phyloP scores from a whole-genome alignment of 2,113 vertebrate genomes.

The Prinia subflava region DNA sequence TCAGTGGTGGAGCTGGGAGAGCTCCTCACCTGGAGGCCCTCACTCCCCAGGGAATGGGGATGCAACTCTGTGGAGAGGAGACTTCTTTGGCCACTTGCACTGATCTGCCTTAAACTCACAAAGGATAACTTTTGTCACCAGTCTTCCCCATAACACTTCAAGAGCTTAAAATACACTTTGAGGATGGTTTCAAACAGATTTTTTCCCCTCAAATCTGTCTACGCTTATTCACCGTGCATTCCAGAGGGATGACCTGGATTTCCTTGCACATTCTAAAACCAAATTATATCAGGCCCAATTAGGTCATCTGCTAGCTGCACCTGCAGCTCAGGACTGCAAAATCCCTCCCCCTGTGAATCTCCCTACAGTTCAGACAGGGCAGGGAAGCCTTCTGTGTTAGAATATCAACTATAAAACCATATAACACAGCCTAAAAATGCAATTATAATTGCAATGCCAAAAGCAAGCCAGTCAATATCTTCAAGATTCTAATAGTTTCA shows the following conservation, averaged over 20 bases:
- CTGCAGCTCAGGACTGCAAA: constrained; percentile 37
- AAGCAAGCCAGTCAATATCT: constrained; percentile 74
- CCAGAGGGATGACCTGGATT: constrained; percentile 72
- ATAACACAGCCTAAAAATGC: constrained; percentile 66
- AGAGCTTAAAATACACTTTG: constrained; percentile 64
- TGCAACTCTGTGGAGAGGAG: neutral
- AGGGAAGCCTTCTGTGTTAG: constrained; percentile 43
- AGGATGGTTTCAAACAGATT: constrained; percentile 12
- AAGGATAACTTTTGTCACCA: constrained; percentile 28
- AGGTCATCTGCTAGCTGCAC: constrained; percentile 60
- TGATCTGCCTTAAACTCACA: constrained; percentile 31
- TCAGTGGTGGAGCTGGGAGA: neutral
- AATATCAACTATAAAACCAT: constrained; percentile 67
- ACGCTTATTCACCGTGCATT: constrained; percentile 59
- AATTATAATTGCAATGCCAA: constrained; percentile 68
- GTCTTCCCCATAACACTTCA: constrained; percentile 54
- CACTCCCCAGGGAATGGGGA: neutral
- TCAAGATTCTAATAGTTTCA: constrained; percentile 74
- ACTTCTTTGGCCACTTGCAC: constrained; percentile 17
- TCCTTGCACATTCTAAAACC: constrained; percentile 67
- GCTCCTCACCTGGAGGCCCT: neutral
- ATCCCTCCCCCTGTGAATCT: constrained; percentile 20
- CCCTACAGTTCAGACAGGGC: constrained; percentile 32
- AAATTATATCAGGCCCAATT: constrained; percentile 71
- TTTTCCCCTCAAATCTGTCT: constrained; percentile 4